phyloP scores from a whole-genome alignment of 2,113 vertebrate genomes.

The Chlamydotis undulata region DNA sequence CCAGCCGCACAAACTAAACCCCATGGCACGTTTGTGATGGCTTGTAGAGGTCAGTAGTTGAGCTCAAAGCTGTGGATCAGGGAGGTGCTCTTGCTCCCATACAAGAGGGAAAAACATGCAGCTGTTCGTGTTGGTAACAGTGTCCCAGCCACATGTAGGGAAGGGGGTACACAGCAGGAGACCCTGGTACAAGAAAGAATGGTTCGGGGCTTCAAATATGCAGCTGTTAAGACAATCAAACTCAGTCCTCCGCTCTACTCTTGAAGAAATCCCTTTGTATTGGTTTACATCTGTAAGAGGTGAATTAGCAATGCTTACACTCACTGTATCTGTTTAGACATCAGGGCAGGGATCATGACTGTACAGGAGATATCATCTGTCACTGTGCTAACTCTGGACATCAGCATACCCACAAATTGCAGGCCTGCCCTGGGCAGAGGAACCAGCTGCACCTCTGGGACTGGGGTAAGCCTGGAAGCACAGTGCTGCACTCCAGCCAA shows the following conservation, averaged over 20 bases:
- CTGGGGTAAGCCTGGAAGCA: neutral
- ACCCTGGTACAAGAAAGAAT: neutral
- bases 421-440: neutral
- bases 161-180: neutral
- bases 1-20: neutral
- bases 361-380: fast-evolving
- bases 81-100: neutral
- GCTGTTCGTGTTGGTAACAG: too few relatives aligned
- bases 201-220: neutral
- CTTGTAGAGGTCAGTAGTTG: neutral
- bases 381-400: neutral
- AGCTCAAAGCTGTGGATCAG: neutral
- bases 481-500: neutral
- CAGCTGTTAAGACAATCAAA: neutral
- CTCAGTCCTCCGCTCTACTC: neutral
- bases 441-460: neutral
- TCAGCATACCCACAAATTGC: fast-evolving
- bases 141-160: neutral
- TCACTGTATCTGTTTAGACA: neutral
- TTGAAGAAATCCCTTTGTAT: neutral
- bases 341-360: neutral
- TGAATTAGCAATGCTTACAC: neutral
- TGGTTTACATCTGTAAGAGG: neutral
- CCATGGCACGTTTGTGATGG: neutral
- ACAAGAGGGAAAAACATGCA: neutral